Percentiles rank a stretch among this genome's conserved stretches.
These are phyloP conservation scores for Stichopus horrens DNA, from an alignment of 53 echinoderm and acorn worm species.

Conservation along the genomic window DNA sequence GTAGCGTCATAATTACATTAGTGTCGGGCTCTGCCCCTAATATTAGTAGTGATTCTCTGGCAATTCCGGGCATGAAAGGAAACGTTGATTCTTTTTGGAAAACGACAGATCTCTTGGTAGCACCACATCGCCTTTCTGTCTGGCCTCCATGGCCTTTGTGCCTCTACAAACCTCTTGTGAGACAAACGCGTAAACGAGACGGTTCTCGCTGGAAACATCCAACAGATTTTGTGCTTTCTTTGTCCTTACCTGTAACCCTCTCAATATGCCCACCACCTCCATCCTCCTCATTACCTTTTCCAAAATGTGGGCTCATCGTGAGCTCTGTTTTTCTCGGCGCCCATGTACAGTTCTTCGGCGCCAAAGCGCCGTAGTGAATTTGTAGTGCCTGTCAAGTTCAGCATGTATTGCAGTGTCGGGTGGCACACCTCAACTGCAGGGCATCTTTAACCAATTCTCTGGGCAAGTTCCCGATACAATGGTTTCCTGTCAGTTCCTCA, in stretches of 20 bases:
- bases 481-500: not conserved
- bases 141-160: constrained; percentile 1
- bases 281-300: no score
- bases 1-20: not conserved
- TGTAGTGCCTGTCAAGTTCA: no score
- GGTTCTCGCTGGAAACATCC: not conserved
- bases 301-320: no score
- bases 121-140: not conserved
- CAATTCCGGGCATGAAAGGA: constrained; percentile 1
- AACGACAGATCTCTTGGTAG: no score
- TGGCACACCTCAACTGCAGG: no score
- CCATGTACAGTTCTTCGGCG: no score
- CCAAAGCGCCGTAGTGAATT: no score
- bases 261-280: no score
- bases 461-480: constrained; percentile 5
- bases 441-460: no score
- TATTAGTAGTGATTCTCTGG: not conserved
- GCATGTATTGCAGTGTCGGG: no score
- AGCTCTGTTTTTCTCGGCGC: no score
- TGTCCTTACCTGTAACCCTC: no score
- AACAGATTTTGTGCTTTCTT: not conserved
- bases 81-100: not conserved
- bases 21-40: not conserved
- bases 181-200: not conserved
- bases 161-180: not conserved